phyloP scores from a whole-genome alignment of 1,140 invertebrate genomes.

The Nebria ingens region DNA sequence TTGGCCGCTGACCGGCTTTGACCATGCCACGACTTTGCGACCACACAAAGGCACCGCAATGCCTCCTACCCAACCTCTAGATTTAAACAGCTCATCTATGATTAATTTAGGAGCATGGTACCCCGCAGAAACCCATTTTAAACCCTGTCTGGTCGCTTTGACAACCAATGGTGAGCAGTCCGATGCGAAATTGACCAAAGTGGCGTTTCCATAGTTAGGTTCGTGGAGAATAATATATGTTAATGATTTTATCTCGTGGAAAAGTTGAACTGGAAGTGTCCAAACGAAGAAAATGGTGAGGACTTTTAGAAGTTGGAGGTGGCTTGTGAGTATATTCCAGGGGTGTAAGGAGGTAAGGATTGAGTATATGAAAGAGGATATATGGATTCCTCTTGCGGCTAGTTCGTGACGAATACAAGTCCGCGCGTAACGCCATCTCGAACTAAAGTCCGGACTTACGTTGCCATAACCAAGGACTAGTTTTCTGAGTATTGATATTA shows the following conservation, averaged over 20 bases:
- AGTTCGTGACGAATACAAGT: slow-evolving; percentile 32
- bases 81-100: slow-evolving; percentile 44
- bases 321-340: slow-evolving; percentile 30
- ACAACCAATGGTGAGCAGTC: slow-evolving; percentile 47
- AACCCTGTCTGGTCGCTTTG: slow-evolving; percentile 41
- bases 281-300: slow-evolving; percentile 30
- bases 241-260: slow-evolving; percentile 34
- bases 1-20: slow-evolving; percentile 48
- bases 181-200: slow-evolving; percentile 36
- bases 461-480: slow-evolving; percentile 34
- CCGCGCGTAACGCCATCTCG: slow-evolving; percentile 28
- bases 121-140: slow-evolving; percentile 42
- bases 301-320: no score
- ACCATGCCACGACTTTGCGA: slow-evolving; percentile 67
- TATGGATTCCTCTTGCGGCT: neutral
- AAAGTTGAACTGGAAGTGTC: slow-evolving; percentile 33
- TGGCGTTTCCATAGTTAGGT: slow-evolving; percentile 20
- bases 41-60: slow-evolving; percentile 57
- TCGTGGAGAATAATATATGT: slow-evolving; percentile 25
- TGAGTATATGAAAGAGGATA: slow-evolving; percentile 26
- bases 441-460: slow-evolving; percentile 27
- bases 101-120: slow-evolving; percentile 47
- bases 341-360: slow-evolving; percentile 34
- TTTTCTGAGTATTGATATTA: slow-evolving; percentile 47
- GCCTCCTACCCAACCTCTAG: slow-evolving; percentile 33